phyloP scores from a whole-genome alignment of 2,113 vertebrate species.

The Oxygymnocypris stewartii region DNA sequence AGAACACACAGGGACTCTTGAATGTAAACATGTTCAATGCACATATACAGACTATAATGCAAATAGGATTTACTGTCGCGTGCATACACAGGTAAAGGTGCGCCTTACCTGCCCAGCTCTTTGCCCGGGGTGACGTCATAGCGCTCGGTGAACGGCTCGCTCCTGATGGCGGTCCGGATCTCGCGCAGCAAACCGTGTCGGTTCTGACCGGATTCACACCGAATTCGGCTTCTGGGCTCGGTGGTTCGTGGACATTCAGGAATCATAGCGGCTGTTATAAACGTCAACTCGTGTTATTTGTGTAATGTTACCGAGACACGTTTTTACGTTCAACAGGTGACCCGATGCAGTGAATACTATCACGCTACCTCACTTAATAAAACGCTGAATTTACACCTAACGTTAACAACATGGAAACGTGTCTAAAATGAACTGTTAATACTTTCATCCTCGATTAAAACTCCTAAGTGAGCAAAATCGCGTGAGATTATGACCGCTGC shows the following conservation, averaged over 20 bases:
- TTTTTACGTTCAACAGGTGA: slow-evolving; percentile 22
- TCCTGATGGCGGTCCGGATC: slow-evolving; percentile 65
- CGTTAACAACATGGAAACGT: background rate
- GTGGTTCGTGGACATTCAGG: slow-evolving; percentile 62
- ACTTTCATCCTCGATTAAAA: slow-evolving; percentile 43
- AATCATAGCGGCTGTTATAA: slow-evolving; percentile 65
- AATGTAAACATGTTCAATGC: background rate
- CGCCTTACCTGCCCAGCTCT: slow-evolving; percentile 70
- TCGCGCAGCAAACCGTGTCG: slow-evolving; percentile 67
- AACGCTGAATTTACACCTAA: background rate
- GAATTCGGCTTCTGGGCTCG: slow-evolving; percentile 55
- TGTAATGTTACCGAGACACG: background rate
- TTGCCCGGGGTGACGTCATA: slow-evolving; percentile 72
- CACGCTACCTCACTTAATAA: background rate
- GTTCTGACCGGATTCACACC: slow-evolving; percentile 59
- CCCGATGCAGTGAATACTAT: background rate
- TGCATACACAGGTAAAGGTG: background rate
- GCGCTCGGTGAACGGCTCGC: slow-evolving; percentile 68
- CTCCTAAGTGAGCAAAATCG: background rate
- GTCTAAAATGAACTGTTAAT: slow-evolving; percentile 9
- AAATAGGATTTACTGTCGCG: background rate
- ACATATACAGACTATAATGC: background rate
- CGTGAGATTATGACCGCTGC: background rate
- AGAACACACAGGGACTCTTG: background rate
- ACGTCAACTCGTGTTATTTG: background rate